Conservation (phyloP, 2,888 invertebrate genomes). For the Drosophila prostipennis region DNA sequence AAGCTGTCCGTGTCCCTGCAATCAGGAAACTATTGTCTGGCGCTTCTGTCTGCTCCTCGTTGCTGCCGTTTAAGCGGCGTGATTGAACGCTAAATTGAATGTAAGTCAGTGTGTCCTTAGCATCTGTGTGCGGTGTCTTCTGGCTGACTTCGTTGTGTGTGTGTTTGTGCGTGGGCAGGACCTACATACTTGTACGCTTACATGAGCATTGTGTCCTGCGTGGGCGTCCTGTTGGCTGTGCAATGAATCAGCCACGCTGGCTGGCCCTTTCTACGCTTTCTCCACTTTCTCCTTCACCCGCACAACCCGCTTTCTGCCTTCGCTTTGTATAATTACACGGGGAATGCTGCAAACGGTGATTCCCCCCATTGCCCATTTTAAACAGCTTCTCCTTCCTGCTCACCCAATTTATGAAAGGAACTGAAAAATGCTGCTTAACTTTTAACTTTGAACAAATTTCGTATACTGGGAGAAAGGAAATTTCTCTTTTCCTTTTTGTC, state of each 20-base stretch:
- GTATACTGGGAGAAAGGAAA: constrained; percentile 39
- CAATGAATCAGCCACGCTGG: constrained; percentile 27
- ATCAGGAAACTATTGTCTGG: constrained; percentile 73
- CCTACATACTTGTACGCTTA: constrained; percentile 13
- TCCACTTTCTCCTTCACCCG: background rate
- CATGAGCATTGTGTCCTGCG: constrained; percentile 30
- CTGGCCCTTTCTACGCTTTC: constrained; percentile 3
- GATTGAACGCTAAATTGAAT: constrained; percentile 75
- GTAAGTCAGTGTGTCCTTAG: constrained; percentile 20
- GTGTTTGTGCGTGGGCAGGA: constrained; percentile 30
- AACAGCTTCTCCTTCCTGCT: constrained; percentile 1
- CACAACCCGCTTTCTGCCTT: constrained; percentile 6
- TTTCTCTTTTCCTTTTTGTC: constrained; percentile 30
- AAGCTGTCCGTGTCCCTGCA: constrained; percentile 62
- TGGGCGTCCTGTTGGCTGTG: constrained; percentile 30
- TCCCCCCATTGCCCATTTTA: background rate
- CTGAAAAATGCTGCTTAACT: constrained; percentile 42
- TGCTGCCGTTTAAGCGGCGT: constrained; percentile 57
- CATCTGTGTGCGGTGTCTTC: constrained; percentile 11
- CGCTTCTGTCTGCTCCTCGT: constrained; percentile 31
- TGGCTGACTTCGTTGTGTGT: constrained; percentile 8
- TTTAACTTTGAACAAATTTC: constrained; percentile 50
- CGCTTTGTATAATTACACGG: constrained; percentile 40
- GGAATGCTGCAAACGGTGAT: constrained; percentile 14
- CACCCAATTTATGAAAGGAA: constrained; percentile 44